Base-by-base conservation (phyloP, 2,113 vertebrate genomes). In the Misgurnus anguillicaudatus region DNA sequence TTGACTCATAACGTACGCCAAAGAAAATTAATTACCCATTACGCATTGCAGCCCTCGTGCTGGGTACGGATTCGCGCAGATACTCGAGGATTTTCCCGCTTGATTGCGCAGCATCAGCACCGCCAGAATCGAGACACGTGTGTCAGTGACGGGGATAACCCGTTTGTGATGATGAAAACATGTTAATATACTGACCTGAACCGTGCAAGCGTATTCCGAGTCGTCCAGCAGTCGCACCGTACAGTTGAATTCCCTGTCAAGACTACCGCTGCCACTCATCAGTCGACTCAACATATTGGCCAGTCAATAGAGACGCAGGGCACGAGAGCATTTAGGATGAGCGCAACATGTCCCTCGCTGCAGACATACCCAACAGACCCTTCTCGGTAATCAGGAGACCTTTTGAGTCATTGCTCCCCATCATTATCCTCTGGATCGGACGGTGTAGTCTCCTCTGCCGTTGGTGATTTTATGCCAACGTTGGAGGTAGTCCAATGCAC, bases 201-300 rank as follows among this genome's bases (percentile, higher is more conserved):
- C 94, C 89, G 92, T 98, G 94, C 96, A 98, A 86, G 95, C 95
- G 91, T 97, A 98, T 91, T 98, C 96, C 91, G 95, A 94, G 89
- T 98, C 96, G 87, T 98, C 96, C 94, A 98, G 94, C 87, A 98
- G 95, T 85, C 96, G 90, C 85, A 98, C 96, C 70, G 96, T 98
- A 92, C 96, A 98, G 93, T 91, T 95, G 93, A 94, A 96, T 90
- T 97, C 96, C 87, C 95, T 93, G 80, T 98, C 96, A 85, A 98
- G 95, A 93, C 91, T 98, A 93, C 95, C 94, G 93, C 96, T 98
- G 91, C 96, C 95, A 91, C 96, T 98, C 95, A 95, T 94, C 85
- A 97, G 90, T 91, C 96, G 94, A 91, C 96, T 97, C 93, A 98
- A 94, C 96, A 98, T 98, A 94, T 96, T 98, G 92, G 75, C 75